Percentiles rank a stretch among this genome's conserved stretches.
Conservation (phyloP, 2,113 vertebrate species). For the Rhynchopsitta pachyrhyncha region DNA sequence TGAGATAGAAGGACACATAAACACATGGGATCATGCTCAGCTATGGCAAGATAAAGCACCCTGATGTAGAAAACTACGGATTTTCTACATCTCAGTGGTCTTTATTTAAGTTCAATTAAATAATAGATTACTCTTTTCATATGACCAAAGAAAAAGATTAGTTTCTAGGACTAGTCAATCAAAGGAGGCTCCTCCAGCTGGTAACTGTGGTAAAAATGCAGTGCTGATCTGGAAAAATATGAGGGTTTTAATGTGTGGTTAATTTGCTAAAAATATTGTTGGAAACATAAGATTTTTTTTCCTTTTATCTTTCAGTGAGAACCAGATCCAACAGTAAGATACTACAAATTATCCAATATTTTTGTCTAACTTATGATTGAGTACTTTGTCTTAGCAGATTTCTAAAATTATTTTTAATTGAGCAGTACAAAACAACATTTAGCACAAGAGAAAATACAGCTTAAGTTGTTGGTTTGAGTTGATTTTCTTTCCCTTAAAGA, state of each 20-base stretch:
- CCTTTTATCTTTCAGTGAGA: slow-evolving; percentile 35
- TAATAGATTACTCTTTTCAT: background rate
- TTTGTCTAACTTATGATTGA: background rate
- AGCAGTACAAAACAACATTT: background rate
- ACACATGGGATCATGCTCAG: background rate
- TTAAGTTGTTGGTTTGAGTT: background rate
- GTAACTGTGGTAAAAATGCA: background rate
- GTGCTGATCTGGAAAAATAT: background rate
- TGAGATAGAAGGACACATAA: background rate
- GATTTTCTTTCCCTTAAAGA: background rate
- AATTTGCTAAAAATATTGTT: slow-evolving; percentile 55
- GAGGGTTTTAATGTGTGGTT: slow-evolving; percentile 29
- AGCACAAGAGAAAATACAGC: background rate
- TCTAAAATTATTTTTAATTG: background rate
- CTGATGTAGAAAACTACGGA: background rate
- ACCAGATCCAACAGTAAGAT: slow-evolving; percentile 10
- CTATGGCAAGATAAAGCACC: background rate
- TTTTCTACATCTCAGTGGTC: background rate
- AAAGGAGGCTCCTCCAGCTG: background rate
- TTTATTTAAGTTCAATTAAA: background rate
- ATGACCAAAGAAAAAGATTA: background rate
- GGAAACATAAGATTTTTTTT: slow-evolving; percentile 1
- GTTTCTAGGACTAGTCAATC: background rate
- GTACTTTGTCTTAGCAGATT: background rate
- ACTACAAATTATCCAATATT: background rate